Evolutionary conservation across 2,113 vertebrate genomes (phyloP).

Genomic region (Clarias gariepinus): DNA sequence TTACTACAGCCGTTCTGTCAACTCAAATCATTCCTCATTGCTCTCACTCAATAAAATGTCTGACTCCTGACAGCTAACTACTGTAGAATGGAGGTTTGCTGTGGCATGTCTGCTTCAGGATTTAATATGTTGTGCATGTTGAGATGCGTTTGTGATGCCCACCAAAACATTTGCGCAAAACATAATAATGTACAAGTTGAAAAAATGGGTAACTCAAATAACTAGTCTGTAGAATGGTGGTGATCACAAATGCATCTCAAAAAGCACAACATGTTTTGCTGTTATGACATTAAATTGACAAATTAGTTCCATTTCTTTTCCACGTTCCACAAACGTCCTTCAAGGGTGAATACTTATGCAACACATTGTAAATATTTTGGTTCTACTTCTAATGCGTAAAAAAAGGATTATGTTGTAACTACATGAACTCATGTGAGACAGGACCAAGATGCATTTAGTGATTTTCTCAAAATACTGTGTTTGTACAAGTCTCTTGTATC

Average conservation of each 20-base stretch:
- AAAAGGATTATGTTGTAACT: background rate
- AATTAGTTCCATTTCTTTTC: background rate
- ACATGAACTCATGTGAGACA: background rate
- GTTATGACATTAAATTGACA: background rate
- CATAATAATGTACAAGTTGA: too few relatives aligned
- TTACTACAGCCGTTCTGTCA: too few relatives aligned
- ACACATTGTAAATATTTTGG: background rate
- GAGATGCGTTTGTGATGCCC: background rate
- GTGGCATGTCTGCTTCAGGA: background rate
- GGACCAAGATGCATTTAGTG: slow-evolving; percentile 11
- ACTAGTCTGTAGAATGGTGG: too few relatives aligned
- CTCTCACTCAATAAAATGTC: too few relatives aligned
- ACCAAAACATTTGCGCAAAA: too few relatives aligned
- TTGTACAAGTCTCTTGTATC: slow-evolving; percentile 23
- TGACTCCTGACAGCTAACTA: background rate
- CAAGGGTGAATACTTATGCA: background rate
- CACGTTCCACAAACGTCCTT: background rate
- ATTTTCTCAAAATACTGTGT: slow-evolving; percentile 31
- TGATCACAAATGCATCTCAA: too few relatives aligned
- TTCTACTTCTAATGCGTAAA: background rate
- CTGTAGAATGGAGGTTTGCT: background rate
- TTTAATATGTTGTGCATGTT: background rate
- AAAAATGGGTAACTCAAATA: background rate
- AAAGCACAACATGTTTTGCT: too few relatives aligned
- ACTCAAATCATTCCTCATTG: too few relatives aligned